Evolutionary conservation across 2,888 invertebrate genomes (phyloP).

Genomic region (Drosophila borborema): DNA sequence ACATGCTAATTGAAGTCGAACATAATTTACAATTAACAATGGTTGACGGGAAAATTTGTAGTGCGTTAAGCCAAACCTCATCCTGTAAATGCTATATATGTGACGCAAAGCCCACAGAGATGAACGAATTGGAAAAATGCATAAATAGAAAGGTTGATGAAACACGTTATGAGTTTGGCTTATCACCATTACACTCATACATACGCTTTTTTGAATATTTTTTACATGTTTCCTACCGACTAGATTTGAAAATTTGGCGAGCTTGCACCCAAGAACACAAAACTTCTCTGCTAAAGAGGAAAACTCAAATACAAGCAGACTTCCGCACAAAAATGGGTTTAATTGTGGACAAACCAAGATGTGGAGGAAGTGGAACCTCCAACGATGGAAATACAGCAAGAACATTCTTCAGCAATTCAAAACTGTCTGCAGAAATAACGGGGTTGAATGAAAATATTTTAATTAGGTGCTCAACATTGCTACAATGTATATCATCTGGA

Average conservation of each 20-base stretch:
- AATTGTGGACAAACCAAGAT: not conserved
- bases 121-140: too few relatives aligned
- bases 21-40: not conserved
- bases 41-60: not conserved
- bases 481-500: not conserved
- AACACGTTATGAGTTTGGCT: not conserved
- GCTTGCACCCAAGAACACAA: not conserved
- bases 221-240: not conserved
- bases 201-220: not conserved
- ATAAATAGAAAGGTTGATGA: too few relatives aligned
- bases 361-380: not conserved
- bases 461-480: not conserved
- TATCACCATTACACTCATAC: not conserved
- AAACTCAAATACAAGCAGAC: not conserved
- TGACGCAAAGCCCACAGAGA: not conserved
- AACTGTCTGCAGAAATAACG: not conserved
- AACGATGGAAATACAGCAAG: not conserved
- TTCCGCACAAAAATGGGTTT: not conserved
- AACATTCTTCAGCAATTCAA: not conserved
- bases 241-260: not conserved
- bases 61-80: not conserved
- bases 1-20: not conserved
- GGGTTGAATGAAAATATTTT: not conserved
- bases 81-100: not conserved
- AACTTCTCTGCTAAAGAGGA: not conserved